These are phyloP conservation scores for Myopa testacea DNA, from an alignment of 2,888 invertebrate species.

Conservation along the genomic window DNA sequence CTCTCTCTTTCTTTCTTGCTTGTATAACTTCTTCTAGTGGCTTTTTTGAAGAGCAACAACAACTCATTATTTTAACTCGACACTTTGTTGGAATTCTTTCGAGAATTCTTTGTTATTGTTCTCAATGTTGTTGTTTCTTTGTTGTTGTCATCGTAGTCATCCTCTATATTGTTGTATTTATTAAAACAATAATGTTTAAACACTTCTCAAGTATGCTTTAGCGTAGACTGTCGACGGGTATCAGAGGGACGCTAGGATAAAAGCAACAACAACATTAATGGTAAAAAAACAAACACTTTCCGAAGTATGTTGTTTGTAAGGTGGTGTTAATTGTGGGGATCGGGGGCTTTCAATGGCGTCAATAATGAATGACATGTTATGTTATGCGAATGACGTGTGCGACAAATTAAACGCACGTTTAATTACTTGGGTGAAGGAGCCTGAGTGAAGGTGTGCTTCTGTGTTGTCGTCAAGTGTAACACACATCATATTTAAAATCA, in stretches of 20 bases:
- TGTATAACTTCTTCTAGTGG: no score
- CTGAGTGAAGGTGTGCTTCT: constrained; percentile 31
- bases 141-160: not conserved
- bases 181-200: constrained; percentile 35
- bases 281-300: constrained; percentile 13
- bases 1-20: no score
- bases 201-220: not conserved
- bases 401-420: constrained; percentile 50
- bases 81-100: constrained; percentile 11
- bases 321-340: not conserved
- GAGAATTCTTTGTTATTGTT: no score
- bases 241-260: not conserved
- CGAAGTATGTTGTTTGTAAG: not conserved
- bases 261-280: not conserved
- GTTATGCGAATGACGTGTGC: constrained; percentile 50
- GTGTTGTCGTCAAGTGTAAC: constrained; percentile 5
- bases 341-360: constrained; percentile 2
- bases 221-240: not conserved
- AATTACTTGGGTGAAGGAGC: constrained; percentile 36
- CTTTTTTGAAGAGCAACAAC: not conserved
- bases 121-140: not conserved
- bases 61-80: constrained; percentile 24
- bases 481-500: constrained; percentile 31
- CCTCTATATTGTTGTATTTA: constrained; percentile 3
- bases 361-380: constrained; percentile 24